A percentile compares a stretch with the other conserved stretches of the same genome.
phyloP scores from a whole-genome alignment of 2,113 vertebrate genomes.

The Eptesicus fuscus region DNA sequence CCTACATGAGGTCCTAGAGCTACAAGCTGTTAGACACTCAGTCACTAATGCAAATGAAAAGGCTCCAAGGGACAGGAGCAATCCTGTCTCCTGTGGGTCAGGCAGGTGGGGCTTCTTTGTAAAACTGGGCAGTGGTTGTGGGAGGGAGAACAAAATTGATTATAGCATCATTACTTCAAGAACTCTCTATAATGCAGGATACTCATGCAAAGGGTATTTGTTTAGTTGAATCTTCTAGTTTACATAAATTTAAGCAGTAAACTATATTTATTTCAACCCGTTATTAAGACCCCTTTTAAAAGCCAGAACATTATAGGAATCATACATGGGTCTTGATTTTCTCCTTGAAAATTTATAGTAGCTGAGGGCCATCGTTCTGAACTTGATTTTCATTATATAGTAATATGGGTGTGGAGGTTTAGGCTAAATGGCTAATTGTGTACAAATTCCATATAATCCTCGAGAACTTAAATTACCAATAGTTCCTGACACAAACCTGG shows the following conservation, averaged over 20 bases:
- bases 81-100: too few relatives aligned
- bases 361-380: background rate
- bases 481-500: background rate
- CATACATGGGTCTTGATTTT: background rate
- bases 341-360: background rate
- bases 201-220: background rate
- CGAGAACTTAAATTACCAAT: background rate
- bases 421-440: background rate
- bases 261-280: background rate
- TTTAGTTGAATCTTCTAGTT: background rate
- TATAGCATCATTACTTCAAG: background rate
- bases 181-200: background rate
- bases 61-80: rapidly evolving
- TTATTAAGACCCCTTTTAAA: background rate
- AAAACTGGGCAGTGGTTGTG: background rate
- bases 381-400: background rate
- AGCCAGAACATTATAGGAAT: background rate
- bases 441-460: background rate
- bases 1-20: background rate
- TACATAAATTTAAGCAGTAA: conserved; percentile 14
- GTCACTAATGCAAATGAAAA: background rate
- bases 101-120: background rate
- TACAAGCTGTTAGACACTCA: background rate
- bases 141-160: background rate
- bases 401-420: background rate